Percentiles rank a stretch among this genome's conserved stretches.
Conservation (phyloP, 1,140 invertebrate species). For the Papilio helenus region DNA sequence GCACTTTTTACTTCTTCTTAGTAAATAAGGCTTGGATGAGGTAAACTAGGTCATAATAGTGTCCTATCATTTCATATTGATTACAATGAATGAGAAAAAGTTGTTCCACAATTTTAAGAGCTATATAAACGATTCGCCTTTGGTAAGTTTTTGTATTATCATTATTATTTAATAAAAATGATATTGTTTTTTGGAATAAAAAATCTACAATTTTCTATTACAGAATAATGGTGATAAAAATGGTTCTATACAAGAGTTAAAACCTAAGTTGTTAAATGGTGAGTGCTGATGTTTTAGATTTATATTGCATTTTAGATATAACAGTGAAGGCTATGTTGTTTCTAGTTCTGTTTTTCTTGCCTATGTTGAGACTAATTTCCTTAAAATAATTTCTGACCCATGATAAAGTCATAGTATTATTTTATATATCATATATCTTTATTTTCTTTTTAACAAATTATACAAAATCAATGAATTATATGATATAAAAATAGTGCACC, state of each 20-base stretch:
- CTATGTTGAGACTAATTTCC: too few relatives aligned
- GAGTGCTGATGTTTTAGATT: constrained; percentile 44
- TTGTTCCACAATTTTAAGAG: constrained; percentile 76
- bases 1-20: constrained; percentile 40
- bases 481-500: too few relatives aligned
- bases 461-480: too few relatives aligned
- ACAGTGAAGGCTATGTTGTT: too few relatives aligned
- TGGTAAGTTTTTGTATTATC: constrained; percentile 56
- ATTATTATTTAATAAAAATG: background rate
- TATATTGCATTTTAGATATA: background rate
- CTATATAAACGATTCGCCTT: constrained; percentile 73
- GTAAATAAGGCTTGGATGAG: constrained; percentile 48
- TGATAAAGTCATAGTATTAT: too few relatives aligned
- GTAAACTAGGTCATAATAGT: constrained; percentile 67
- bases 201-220: constrained; percentile 39
- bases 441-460: too few relatives aligned
- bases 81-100: constrained; percentile 80
- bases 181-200: too few relatives aligned
- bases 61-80: constrained; percentile 55
- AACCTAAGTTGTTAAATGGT: constrained; percentile 75
- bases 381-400: too few relatives aligned
- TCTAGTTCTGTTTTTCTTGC: too few relatives aligned
- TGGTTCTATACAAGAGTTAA: constrained; percentile 70
- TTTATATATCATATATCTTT: too few relatives aligned
- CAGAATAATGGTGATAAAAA: constrained; percentile 76